phyloP scores from a whole-genome alignment of 2,113 vertebrate species.

The Nannospalax galili region DNA sequence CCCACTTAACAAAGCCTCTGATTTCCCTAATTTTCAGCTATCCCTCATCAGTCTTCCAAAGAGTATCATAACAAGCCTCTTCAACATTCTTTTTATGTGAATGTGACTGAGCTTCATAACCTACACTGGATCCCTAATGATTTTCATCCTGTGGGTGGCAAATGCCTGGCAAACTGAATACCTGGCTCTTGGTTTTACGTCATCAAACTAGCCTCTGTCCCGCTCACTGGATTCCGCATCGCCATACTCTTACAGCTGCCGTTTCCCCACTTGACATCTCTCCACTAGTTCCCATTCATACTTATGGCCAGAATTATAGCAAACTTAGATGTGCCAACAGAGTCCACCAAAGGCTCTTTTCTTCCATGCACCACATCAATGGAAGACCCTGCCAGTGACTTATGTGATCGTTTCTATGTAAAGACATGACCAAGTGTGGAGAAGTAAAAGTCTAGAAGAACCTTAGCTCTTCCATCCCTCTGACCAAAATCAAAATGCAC shows the following conservation, averaged over 20 bases:
- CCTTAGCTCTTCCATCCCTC: background rate
- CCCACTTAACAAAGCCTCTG: background rate
- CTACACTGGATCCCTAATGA: background rate
- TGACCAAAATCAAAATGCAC: background rate
- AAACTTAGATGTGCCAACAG: background rate
- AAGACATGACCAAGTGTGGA: background rate
- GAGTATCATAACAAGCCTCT: constrained; percentile 22
- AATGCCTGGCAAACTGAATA: constrained; percentile 32
- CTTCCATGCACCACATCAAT: background rate
- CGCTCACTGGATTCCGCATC: background rate
- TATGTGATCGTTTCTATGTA: background rate
- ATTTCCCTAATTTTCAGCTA: constrained; percentile 13
- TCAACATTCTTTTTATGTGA: constrained; percentile 7
- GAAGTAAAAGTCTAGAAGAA: background rate
- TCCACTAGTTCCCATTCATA: background rate
- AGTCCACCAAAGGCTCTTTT: background rate
- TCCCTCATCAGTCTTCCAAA: background rate
- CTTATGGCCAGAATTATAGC: background rate
- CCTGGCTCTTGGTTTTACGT: background rate
- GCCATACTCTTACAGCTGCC: background rate
- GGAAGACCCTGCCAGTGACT: background rate
- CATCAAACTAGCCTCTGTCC: background rate
- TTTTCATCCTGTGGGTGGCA: background rate
- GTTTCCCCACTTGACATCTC: background rate
- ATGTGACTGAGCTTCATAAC: constrained; percentile 6